A percentile compares a stretch with the other conserved stretches of the same genome.
phyloP scores from a whole-genome alignment of 2,797 vertebrate species.

The Buphagus erythrorhynchus region DNA sequence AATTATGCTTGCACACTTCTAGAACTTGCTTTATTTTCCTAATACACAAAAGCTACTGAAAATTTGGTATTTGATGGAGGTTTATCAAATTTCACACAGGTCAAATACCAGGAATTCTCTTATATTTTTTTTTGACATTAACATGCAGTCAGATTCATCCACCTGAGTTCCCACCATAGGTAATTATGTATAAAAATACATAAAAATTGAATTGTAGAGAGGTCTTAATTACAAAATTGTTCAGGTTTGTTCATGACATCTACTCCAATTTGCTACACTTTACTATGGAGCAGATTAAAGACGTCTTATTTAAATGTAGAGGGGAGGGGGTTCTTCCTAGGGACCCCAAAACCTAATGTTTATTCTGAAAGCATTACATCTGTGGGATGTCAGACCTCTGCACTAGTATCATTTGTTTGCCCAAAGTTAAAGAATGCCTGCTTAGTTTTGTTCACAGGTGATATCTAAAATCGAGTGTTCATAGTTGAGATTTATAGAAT shows the following conservation, averaged over 20 bases:
- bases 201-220: background rate
- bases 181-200: background rate
- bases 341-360: background rate
- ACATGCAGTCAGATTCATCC: background rate
- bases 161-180: background rate
- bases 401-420: background rate
- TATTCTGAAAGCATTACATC: background rate
- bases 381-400: background rate
- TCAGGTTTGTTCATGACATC: background rate
- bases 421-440: background rate
- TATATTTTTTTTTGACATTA: background rate
- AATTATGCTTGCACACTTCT: background rate
- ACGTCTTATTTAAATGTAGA: background rate
- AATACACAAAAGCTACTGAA: background rate
- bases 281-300: background rate
- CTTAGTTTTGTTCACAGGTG: background rate
- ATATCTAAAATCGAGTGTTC: background rate
- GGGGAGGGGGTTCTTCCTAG: background rate
- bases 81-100: background rate
- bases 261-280: background rate
- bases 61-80: background rate
- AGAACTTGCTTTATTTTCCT: background rate
- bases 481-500: background rate
- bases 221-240: background rate
- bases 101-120: background rate